Evolutionary conservation across 2,888 invertebrate species (phyloP), one percentile per base, ranked within the genome.

Genomic region (Nemotelus nigrinus): DNA sequence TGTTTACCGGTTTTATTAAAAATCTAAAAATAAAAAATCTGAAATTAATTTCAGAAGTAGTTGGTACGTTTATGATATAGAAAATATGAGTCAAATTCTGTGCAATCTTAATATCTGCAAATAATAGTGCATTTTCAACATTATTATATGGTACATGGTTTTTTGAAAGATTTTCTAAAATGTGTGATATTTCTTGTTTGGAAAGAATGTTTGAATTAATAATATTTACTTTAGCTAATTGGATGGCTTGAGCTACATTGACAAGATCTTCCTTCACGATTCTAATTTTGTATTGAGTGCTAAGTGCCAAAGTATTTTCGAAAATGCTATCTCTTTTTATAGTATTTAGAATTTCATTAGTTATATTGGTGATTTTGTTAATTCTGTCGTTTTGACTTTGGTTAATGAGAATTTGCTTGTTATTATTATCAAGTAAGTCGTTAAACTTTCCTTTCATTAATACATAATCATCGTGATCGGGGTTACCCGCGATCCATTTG

Each of bases 1-100:
- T 76, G 8, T 76, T 76, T 53, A 76, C 43, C 25, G 67, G 67
- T 44, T 44, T 76, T 43, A 76, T 41, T n/a, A 67, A 4, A 2
- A 76, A 41, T 76, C 10, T 48, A n/a, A n/a, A n/a, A n/a, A n/a
- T n/a, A n/a, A n/a, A n/a, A n/a, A n/a, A n/a, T 76, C 76, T n/a
- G 44, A 25, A 76, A 55, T 2, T 25, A 41, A 3, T 57, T 25
- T 67, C 55, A 3, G n/a, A 43, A 64, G 76, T 76, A 1, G 41
- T 76, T 44, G 76, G 76, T 57, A 76, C 44, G 39, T 76, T 58
- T 53, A 76, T 76, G 3, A 58, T 70, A 47, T 77, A 77, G 43
- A 77, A 68, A 25, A 77, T 48, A 39, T 68, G 58, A 7, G 39
- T 68, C 4, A 48, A 44, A n/a, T 77, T 77, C 8, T 60, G 68